Evolutionary conservation across 2,888 invertebrate genomes (phyloP).

Genomic region (Drosophila quinaria): DNA sequence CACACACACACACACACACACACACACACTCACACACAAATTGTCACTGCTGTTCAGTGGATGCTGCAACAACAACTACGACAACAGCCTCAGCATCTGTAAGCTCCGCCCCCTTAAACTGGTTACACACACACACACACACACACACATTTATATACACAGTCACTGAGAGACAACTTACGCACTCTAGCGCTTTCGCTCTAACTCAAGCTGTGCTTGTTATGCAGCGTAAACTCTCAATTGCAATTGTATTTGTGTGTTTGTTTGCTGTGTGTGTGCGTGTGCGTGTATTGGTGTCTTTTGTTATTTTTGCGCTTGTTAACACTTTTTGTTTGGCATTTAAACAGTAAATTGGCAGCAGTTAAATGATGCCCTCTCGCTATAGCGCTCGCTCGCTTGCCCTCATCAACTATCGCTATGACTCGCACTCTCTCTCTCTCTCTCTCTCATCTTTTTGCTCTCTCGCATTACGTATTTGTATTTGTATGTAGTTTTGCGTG

Average conservation of each 20-base stretch:
- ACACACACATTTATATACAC: conserved; percentile 13
- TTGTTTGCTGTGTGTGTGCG: conserved; percentile 12
- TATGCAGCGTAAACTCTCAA: conserved; percentile 8
- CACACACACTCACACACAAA: conserved; percentile 3
- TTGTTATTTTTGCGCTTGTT: conserved; percentile 74
- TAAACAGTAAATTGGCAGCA: conserved; percentile 85
- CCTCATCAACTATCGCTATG: neutral
- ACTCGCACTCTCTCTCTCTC: conserved; percentile 2
- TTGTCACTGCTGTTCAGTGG: conserved; percentile 17
- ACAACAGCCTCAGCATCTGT: conserved; percentile 38
- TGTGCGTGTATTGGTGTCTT: conserved; percentile 56
- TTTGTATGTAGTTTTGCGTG: conserved; percentile 17
- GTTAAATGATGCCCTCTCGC: conserved; percentile 78
- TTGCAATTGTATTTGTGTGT: neutral
- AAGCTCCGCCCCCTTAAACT: conserved; percentile 72
- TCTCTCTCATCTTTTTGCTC: neutral
- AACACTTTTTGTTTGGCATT: conserved; percentile 84
- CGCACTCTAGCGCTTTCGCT: conserved; percentile 50
- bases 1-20: neutral
- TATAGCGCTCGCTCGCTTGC: conserved; percentile 9
- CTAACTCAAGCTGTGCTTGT: conserved; percentile 20
- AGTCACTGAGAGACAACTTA: conserved; percentile 21
- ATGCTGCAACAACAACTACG: conserved; percentile 45
- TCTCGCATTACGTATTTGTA: neutral
- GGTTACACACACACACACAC: conserved; percentile 58